These are phyloP conservation scores for Carcharodon carcharias DNA, from an alignment of 2,797 vertebrate species.

Conservation along the genomic window DNA sequence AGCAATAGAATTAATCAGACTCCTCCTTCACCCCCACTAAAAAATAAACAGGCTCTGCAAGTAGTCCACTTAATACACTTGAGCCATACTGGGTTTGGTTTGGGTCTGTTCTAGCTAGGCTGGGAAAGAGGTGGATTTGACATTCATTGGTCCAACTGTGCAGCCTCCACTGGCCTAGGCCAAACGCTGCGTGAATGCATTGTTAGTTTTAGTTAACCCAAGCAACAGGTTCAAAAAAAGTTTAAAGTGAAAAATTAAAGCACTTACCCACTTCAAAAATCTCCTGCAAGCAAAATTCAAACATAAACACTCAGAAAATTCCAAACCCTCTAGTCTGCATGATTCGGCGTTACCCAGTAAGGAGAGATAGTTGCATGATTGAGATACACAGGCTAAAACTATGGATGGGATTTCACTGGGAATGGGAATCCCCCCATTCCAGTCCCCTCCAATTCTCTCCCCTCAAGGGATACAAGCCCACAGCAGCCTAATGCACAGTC, in stretches of 20 bases:
- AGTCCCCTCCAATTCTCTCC: neutral
- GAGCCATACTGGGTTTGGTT: neutral
- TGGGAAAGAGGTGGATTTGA: neutral
- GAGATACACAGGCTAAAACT: neutral
- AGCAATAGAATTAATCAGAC: neutral
- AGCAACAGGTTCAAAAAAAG: neutral
- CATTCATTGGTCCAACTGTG: neutral
- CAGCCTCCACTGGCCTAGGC: neutral
- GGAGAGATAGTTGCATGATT: neutral
- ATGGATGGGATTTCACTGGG: neutral
- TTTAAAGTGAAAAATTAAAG: neutral
- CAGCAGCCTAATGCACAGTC: neutral
- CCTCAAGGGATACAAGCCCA: neutral
- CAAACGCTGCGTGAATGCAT: neutral
- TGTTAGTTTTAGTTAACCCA: neutral
- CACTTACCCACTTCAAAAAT: neutral
- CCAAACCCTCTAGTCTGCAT: neutral
- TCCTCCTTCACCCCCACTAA: neutral
- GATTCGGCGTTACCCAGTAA: neutral
- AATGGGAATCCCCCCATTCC: neutral
- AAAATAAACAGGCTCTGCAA: neutral
- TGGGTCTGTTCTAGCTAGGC: neutral
- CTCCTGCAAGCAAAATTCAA: slow-evolving; percentile 2
- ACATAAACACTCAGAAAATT: neutral
- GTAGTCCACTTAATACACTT: neutral